Evolutionary conservation across 2,113 vertebrate genomes (phyloP), one percentile per base, ranked within the genome.

Genomic region (Aviceda subcristata): DNA sequence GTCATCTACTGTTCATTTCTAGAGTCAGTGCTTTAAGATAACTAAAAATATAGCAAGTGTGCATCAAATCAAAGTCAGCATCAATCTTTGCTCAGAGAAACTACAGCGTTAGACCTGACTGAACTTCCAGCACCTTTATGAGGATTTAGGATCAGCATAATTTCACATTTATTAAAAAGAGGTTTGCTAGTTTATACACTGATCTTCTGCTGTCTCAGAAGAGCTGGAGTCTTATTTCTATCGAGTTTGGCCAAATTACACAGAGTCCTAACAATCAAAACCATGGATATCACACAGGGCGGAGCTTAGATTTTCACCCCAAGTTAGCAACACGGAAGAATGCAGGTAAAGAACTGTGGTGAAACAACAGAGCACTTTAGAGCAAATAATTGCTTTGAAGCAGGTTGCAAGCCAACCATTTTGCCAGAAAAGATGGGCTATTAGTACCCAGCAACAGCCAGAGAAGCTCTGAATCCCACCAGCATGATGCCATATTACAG

Each of bases 41-140:
- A 72, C 11, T 57, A 69, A 68, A 84, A 51, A 38, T 1, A 24
- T 0, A 64, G 30, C 51, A 51, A 60, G 34, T 0, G 13, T 51
- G 50, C 50, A 66, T 23, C 74, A 63, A 60, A 82, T 4, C 8
- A 1, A 39, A 76, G 23, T 27, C 41, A 27, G 60, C 32, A 16
- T 27, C 36, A 5, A 10, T 26, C 13, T 41, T 66, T 0, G 0
- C n/a, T 57, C 38, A 3, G n/a, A 15, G 13, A 53, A 76, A 73
- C 55, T 7, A 36, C 15, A 69, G 71, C 2, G 2, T n/a, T 16
- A 56, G 13, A 60, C 20, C 18, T 26, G 45, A 89, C 4, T 48
- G 43, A 36, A 2, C 15, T 41, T 55, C 12, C 63, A 81, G 12
- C 43, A 68, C 7, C 22, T 76, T 30, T 32, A 30, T 9, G n/a